These are phyloP conservation scores for Leucoraja erinaceus DNA, from an alignment of 2,113 vertebrate species.

Conservation along the genomic window DNA sequence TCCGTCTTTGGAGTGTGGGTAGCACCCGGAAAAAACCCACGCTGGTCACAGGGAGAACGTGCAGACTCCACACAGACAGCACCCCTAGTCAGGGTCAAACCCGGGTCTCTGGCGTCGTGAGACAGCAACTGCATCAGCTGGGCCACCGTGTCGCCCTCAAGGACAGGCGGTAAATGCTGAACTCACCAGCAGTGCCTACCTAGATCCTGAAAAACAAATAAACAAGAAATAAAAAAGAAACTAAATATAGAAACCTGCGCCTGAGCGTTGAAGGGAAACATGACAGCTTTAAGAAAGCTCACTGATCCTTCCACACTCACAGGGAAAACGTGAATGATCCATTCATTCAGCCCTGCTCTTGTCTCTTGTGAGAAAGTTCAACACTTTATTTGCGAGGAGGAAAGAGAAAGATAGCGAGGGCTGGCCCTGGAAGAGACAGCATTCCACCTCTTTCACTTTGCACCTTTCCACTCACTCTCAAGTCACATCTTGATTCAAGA, in stretches of 20 bases:
- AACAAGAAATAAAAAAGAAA: no score
- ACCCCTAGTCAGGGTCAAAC: no score
- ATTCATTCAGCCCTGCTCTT: not conserved
- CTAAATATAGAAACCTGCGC: not conserved
- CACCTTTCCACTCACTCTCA: constrained; percentile 23
- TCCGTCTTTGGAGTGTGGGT: no score
- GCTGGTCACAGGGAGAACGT: no score
- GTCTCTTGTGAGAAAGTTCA: not conserved
- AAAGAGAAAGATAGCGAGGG: not conserved
- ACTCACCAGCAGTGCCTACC: no score
- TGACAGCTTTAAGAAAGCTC: not conserved
- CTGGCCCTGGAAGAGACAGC: not conserved
- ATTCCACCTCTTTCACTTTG: not conserved
- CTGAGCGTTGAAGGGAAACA: not conserved
- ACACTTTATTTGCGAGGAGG: not conserved
- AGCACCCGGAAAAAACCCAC: no score
- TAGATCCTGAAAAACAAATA: no score
- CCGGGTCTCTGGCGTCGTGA: no score
- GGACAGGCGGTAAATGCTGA: no score
- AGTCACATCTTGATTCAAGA: constrained; percentile 47
- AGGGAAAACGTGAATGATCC: not conserved
- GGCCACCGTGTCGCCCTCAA: no score
- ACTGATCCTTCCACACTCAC: not conserved
- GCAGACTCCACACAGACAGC: no score
- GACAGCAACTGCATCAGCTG: no score